phyloP scores from a whole-genome alignment of 1,140 invertebrate genomes.

The Eurosta solidaginis region DNA sequence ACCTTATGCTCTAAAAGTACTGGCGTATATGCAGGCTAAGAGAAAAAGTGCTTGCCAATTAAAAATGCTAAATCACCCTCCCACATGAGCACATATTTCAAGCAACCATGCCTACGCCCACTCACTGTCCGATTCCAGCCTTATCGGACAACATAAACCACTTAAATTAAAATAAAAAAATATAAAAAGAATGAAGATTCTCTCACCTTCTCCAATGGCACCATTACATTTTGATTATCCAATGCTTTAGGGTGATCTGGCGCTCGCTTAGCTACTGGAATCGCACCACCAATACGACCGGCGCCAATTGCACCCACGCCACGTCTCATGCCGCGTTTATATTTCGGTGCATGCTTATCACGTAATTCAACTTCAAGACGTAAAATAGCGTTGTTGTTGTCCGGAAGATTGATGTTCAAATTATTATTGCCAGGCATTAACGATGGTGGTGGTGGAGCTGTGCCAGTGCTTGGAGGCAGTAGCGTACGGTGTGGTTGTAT shows the following conservation, averaged over 20 bases:
- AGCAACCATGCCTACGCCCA: too few relatives aligned
- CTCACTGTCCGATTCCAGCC: too few relatives aligned
- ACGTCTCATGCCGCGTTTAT: conserved; percentile 42
- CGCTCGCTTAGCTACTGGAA: conserved; percentile 24
- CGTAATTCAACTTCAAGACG: conserved; percentile 61
- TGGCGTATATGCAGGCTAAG: too few relatives aligned
- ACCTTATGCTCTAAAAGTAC: too few relatives aligned
- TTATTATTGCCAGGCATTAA: conserved; percentile 53
- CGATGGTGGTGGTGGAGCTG: neutral
- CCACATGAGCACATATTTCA: too few relatives aligned
- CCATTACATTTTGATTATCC: conserved; percentile 39
- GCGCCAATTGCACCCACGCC: conserved; percentile 36
- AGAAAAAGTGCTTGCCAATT: too few relatives aligned
- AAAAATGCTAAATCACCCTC: too few relatives aligned
- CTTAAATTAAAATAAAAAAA: too few relatives aligned
- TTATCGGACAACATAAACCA: too few relatives aligned
- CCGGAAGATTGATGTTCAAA: conserved; percentile 58
- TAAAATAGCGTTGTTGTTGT: conserved; percentile 57
- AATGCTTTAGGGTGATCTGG: conserved; percentile 27
- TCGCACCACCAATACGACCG: conserved; percentile 34
- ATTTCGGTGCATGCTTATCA: conserved; percentile 60
- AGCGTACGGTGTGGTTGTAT: conserved; percentile 16
- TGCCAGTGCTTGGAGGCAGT: neutral
- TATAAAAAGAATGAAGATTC: neutral
- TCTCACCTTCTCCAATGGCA: conserved; percentile 61